These are phyloP conservation scores for Campoletis raptor DNA, from an alignment of 2,888 invertebrate species.

Conservation along the genomic window DNA sequence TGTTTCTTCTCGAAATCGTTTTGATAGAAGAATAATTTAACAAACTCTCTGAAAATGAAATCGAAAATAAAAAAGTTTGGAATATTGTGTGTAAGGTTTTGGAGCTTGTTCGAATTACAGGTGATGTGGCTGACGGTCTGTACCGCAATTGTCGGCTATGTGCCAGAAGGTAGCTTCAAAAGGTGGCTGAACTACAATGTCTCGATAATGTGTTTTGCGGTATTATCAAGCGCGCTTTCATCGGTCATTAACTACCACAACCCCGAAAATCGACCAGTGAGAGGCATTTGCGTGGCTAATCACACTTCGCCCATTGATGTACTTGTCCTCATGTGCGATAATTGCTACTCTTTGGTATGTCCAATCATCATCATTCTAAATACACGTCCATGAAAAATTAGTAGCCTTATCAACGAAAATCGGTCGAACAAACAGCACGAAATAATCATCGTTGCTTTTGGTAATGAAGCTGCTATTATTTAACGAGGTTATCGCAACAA, in stretches of 20 bases:
- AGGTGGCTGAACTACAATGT: constrained; percentile 92
- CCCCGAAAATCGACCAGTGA: constrained; percentile 93
- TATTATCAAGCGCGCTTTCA: constrained; percentile 96
- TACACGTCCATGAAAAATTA: background rate
- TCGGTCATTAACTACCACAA: constrained; percentile 95
- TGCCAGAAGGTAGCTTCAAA: constrained; percentile 92
- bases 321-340: constrained; percentile 98
- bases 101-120: constrained; percentile 85
- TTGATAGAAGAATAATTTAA: background rate
- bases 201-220: constrained; percentile 96
- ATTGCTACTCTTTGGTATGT: constrained; percentile 98
- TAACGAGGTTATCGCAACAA: background rate
- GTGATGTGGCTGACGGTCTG: constrained; percentile 94
- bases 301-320: constrained; percentile 99
- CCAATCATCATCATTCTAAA: constrained; percentile 23
- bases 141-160: constrained; percentile 94
- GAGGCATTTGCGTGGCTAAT: constrained; percentile 98
- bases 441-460: constrained; percentile 49
- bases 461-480: background rate
- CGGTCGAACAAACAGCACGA: background rate
- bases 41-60: background rate
- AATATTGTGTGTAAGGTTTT: constrained; percentile 38
- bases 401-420: background rate
- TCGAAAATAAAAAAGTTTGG: background rate
- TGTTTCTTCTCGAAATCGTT: background rate